Evolutionary conservation across 2,113 vertebrate species (phyloP).

Genomic region (Noturus placidus): DNA sequence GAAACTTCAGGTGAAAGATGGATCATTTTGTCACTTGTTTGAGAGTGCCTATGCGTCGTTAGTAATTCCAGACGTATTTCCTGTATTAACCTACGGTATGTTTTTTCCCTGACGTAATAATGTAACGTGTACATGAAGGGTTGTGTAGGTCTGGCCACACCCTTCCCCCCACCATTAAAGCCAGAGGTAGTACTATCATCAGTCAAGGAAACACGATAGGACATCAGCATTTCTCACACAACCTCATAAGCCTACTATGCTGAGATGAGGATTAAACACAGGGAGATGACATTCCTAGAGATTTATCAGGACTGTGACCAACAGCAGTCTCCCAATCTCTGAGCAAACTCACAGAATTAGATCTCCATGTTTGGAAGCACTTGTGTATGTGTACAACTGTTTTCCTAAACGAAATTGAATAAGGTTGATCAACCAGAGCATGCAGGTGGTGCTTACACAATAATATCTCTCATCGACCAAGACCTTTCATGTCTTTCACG

Average conservation of each 20-base stretch:
- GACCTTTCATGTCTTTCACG: not conserved
- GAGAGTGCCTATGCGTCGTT: too few species aligned
- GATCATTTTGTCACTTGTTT: not conserved
- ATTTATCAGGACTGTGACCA: not conserved
- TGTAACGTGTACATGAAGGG: not conserved
- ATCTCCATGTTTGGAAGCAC: not conserved
- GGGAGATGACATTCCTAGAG: not conserved
- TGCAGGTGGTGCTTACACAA: not conserved
- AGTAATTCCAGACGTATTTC: too few species aligned
- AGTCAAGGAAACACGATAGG: not conserved
- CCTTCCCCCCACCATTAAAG: not conserved
- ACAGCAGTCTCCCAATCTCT: not conserved
- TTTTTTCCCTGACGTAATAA: not conserved
- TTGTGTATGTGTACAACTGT: not conserved
- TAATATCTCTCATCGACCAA: not conserved
- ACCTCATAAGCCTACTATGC: not conserved
- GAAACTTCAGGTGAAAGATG: not conserved
- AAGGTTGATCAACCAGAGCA: not conserved
- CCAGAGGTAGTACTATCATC: not conserved
- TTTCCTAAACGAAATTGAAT: not conserved
- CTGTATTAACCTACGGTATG: too few species aligned
- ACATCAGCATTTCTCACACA: not conserved
- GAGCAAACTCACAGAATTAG: not conserved
- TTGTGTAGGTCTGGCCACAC: not conserved
- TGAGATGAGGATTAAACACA: not conserved